phyloP scores from a whole-genome alignment of 2,888 invertebrate species.

The Papilio gigon region DNA sequence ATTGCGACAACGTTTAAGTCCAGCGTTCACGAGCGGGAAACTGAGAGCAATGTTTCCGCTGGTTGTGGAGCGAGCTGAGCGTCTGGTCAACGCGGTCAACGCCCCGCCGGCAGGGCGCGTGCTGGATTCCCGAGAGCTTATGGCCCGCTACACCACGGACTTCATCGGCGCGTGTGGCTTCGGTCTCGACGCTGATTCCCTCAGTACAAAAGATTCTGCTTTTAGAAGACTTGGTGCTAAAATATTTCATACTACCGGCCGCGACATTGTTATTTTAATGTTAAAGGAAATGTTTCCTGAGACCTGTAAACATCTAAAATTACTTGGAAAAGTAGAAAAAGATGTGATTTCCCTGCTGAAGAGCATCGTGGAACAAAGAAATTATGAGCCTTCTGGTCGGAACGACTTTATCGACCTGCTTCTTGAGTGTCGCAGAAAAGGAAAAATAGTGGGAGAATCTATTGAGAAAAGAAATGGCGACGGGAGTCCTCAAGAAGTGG shows the following conservation, averaged over 20 bases:
- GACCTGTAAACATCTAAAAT: not conserved
- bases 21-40: not conserved
- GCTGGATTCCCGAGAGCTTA: not conserved
- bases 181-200: not conserved
- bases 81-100: not conserved
- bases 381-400: not conserved
- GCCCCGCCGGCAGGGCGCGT: not conserved
- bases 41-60: not conserved
- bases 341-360: not conserved
- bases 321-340: not conserved
- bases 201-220: not conserved
- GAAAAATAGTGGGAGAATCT: not conserved
- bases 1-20: not conserved
- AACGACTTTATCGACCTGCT: not conserved
- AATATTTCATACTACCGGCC: not conserved
- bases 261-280: not conserved
- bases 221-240: not conserved
- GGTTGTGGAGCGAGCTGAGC: not conserved
- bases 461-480: not conserved
- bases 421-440: not conserved
- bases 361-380: not conserved
- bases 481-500: not conserved
- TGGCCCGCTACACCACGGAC: not conserved
- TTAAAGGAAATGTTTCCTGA: not conserved
- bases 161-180: not conserved